Conservation (phyloP, 2,888 invertebrate genomes). For the Cantharis lateralis region DNA sequence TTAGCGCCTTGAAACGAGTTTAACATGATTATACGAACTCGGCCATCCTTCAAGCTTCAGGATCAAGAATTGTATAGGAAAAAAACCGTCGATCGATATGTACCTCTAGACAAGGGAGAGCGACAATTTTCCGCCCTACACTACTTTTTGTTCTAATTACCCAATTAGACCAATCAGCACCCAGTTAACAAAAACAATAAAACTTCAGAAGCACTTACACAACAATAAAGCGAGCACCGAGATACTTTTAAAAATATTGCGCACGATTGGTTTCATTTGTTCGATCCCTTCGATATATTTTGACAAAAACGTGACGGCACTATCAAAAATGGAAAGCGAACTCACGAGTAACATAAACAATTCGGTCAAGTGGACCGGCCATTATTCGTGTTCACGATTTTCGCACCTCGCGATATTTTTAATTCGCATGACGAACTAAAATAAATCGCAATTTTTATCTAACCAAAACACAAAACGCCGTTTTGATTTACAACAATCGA, state of each 20-base stretch:
- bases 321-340: neutral
- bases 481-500: neutral
- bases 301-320: neutral
- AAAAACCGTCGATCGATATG: too few relatives aligned
- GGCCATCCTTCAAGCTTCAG: too few relatives aligned
- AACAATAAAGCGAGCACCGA: neutral
- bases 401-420: neutral
- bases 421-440: neutral
- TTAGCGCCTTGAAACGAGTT: too few relatives aligned
- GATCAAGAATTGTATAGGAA: too few relatives aligned
- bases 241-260: neutral
- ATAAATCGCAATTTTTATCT: neutral
- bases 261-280: neutral
- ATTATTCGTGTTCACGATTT: too few relatives aligned
- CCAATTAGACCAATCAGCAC: neutral
- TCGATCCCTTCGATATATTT: neutral
- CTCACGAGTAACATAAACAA: neutral
- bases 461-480: neutral
- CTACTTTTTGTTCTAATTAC: too few relatives aligned
- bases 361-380: neutral
- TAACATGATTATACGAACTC: too few relatives aligned
- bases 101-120: too few relatives aligned
- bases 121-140: too few relatives aligned
- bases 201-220: neutral
- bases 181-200: neutral